Evolutionary conservation across 2,797 vertebrate genomes (phyloP), one percentile per base, ranked within the genome.

Genomic region (Cryptoprocta ferox): DNA sequence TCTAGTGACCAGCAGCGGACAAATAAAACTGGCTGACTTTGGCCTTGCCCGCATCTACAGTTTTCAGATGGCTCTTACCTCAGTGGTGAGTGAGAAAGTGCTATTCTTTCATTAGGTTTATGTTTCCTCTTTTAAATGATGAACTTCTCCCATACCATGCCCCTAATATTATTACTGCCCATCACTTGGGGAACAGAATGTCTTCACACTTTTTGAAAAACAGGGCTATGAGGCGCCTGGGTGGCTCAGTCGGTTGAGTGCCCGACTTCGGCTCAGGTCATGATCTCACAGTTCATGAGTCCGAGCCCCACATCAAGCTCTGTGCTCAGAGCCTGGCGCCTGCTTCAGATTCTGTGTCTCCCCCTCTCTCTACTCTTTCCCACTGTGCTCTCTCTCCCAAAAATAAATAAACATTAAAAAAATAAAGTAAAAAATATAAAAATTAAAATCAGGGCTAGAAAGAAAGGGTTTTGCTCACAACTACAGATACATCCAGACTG

Each of bases 1-100:
- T 98, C 99, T 99, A 97, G 99, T 99, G 94, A 99, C 99, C 98
- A 99, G 99, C 97, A 99, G 96, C 0, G 99, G 99, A 97, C 99
- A 99, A 98, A 99, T 99, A 98, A 99, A 99, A 97, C 98, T 99
- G 97, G 99, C 99, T 12, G 99, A 99, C 98, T 99, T 99, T 15
- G 99, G 99, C 93, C 99, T 99, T 65, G 99, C 99, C 35, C 99
- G 99, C 96, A 99, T 99, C 99, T 99, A 99, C 99, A 99, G 99
- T 98, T 99, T 99, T 98, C 99, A 99, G 98, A 99, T 99, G 99
- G 99, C 99, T 79, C 99, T 99, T 96, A 99, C 99, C 96, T 99
- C 99, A 86, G 99, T 99, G 99, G 99, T 99, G 98, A 99, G 99
- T 99, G 97, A 97, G 75, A 93, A 26, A 78, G 78, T 19, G 14